Percentiles rank a stretch among this genome's conserved stretches.
phyloP scores from a whole-genome alignment of 2,113 vertebrate genomes.

The Sylvietta virens region DNA sequence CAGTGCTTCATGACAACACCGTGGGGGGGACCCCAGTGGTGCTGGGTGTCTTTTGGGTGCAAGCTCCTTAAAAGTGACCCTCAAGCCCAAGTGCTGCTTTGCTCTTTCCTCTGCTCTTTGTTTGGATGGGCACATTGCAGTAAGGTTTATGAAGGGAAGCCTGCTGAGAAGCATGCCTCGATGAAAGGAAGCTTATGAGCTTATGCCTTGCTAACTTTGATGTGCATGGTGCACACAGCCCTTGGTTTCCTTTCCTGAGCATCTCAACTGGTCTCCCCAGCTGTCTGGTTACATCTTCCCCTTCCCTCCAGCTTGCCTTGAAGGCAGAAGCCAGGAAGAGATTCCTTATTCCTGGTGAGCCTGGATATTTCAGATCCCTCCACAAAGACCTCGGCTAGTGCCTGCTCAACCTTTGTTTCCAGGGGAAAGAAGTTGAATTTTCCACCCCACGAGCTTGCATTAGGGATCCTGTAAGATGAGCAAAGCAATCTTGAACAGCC shows the following conservation, averaged over 20 bases:
- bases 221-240: neutral
- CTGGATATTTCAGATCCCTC: neutral
- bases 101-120: neutral
- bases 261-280: neutral
- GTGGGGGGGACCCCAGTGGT: rapidly evolving
- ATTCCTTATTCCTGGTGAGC: neutral
- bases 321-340: neutral
- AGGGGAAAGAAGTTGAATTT: neutral
- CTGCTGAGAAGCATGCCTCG: rapidly evolving
- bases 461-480: neutral
- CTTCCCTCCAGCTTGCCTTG: neutral
- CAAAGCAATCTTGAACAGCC: neutral
- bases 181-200: neutral
- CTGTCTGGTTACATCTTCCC: neutral
- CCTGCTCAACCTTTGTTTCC: neutral
- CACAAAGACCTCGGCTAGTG: neutral
- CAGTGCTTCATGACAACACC: rapidly evolving
- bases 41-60: neutral
- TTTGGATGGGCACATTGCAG: neutral
- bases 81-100: neutral
- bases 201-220: neutral
- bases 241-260: neutral
- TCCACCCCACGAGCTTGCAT: neutral
- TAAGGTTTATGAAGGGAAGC: neutral
- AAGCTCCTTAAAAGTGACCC: neutral